Percentiles rank a stretch among this genome's conserved stretches.
Conservation (phyloP, 2,888 invertebrate species). For the Machimus rusticus region DNA sequence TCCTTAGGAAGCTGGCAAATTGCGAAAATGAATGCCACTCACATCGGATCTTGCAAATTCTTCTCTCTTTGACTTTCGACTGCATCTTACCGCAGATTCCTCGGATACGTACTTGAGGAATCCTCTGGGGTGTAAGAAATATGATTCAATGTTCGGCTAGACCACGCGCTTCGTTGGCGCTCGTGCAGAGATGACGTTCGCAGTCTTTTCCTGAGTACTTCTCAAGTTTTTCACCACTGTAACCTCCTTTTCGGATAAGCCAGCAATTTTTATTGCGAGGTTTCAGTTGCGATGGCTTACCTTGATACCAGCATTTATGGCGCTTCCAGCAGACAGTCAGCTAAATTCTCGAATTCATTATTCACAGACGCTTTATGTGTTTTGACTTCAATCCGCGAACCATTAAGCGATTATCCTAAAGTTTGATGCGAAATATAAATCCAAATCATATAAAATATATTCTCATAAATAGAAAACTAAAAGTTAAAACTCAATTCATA, state of each 20-base stretch:
- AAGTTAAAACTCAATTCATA: too few relatives aligned
- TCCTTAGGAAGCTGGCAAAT: conserved; percentile 1
- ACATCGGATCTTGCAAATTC: background rate
- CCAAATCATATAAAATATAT: background rate
- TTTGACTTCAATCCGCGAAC: background rate
- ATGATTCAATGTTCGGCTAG: background rate
- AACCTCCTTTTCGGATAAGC: background rate
- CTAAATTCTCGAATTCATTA: background rate
- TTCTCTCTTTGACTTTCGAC: background rate
- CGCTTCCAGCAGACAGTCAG: background rate
- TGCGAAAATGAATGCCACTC: background rate
- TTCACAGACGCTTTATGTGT: background rate
- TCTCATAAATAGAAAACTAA: too few relatives aligned
- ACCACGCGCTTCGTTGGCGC: background rate
- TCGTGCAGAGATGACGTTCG: background rate
- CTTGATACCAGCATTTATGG: background rate
- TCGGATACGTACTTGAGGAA: background rate
- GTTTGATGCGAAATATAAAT: background rate
- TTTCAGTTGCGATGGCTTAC: background rate
- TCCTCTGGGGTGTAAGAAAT: background rate
- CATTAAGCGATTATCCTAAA: background rate
- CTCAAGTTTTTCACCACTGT: background rate
- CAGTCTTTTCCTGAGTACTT: background rate
- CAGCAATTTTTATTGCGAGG: background rate
- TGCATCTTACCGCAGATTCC: background rate